phyloP scores from a whole-genome alignment of 2,888 invertebrate species.

The Himalopsyche kuldschensis region DNA sequence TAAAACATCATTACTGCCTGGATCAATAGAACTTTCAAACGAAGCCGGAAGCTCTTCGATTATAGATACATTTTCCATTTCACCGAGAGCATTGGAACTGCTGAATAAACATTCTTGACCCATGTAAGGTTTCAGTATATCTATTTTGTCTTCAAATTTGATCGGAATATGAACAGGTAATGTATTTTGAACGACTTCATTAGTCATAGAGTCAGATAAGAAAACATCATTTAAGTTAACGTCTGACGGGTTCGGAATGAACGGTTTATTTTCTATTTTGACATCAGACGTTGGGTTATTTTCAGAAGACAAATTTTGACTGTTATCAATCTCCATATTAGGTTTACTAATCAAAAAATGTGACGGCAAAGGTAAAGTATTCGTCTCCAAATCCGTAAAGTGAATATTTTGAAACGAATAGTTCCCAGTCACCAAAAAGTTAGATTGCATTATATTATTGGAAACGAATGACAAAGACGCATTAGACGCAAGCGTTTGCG shows the following conservation, averaged over 20 bases:
- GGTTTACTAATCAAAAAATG: background rate
- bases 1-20: background rate
- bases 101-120: constrained; percentile 14
- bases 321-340: background rate
- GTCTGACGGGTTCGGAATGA: constrained; percentile 17
- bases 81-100: background rate
- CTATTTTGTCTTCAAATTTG: constrained; percentile 30
- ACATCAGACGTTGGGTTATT: constrained; percentile 19
- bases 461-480: background rate
- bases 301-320: constrained; percentile 8
- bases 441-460: background rate
- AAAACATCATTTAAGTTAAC: constrained; percentile 16
- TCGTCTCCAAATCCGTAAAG: background rate
- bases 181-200: constrained; percentile 19
- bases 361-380: background rate
- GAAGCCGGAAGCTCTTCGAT: constrained; percentile 27
- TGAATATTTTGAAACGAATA: constrained; percentile 4
- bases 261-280: constrained; percentile 30
- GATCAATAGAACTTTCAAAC: constrained; percentile 19
- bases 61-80: constrained; percentile 18
- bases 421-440: background rate
- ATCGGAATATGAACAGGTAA: constrained; percentile 18
- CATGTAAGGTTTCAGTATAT: constrained; percentile 7
- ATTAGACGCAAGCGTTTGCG: background rate
- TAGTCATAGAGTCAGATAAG: constrained; percentile 2